These are phyloP conservation scores for Nephrotoma flavescens DNA, from an alignment of 2,888 invertebrate species.

Conservation along the genomic window DNA sequence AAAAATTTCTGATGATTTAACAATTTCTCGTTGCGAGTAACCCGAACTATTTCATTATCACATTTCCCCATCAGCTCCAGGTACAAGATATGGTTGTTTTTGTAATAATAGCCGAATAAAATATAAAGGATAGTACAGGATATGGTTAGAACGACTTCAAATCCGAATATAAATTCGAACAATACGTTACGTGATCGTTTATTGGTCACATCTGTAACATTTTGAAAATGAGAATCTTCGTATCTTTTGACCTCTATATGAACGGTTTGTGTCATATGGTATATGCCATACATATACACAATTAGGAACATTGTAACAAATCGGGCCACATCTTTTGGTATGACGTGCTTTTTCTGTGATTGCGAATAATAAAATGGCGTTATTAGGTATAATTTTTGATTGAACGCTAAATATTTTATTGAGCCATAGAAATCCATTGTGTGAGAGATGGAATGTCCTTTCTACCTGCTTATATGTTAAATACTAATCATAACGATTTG, in stretches of 20 bases:
- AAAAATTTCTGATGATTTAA: not conserved
- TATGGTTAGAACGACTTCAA: not conserved
- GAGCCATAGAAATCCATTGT: not conserved
- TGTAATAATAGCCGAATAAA: not conserved
- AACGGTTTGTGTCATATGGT: not conserved
- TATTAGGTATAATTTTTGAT: not conserved
- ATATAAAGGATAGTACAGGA: not conserved
- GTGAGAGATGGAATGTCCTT: too few relatives aligned
- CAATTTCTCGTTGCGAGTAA: not conserved
- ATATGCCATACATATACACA: not conserved
- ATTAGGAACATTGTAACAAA: not conserved
- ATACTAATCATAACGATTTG: too few relatives aligned
- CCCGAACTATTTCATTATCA: not conserved
- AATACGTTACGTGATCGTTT: not conserved
- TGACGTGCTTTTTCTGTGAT: not conserved
- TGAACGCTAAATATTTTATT: not conserved
- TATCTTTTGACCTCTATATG: not conserved
- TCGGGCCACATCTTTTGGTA: not conserved
- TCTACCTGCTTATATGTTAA: too few relatives aligned
- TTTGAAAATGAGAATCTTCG: not conserved
- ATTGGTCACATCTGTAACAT: not conserved
- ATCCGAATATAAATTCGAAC: not conserved
- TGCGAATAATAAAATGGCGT: not conserved
- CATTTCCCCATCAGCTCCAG: not conserved
- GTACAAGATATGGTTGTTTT: not conserved